These are phyloP conservation scores for Phalangium opilio DNA, from an alignment of 2,888 invertebrate species.

Conservation along the genomic window DNA sequence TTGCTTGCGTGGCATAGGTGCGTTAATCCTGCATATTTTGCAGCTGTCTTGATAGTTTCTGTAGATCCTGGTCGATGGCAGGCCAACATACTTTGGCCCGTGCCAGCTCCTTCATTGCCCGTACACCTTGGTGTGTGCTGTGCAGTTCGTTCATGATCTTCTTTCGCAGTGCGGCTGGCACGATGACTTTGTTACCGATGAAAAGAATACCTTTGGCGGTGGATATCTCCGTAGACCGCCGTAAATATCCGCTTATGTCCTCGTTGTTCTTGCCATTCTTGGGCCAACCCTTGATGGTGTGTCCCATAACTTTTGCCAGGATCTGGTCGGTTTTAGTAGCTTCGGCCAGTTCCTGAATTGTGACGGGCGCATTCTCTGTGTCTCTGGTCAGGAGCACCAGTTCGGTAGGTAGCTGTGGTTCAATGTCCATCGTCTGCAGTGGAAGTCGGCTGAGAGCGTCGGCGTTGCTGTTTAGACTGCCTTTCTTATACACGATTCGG, in stretches of 20 bases:
- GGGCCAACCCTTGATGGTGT: slow-evolving; percentile 1
- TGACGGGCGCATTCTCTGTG: slow-evolving; percentile 3
- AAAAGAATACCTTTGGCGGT: slow-evolving; percentile 21
- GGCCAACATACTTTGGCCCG: slow-evolving; percentile 25
- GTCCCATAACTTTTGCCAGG: background rate
- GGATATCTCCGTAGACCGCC: slow-evolving; percentile 12
- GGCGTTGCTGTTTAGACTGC: slow-evolving; percentile 24
- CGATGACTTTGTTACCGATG: slow-evolving; percentile 20
- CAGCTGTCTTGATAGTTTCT: slow-evolving; percentile 18
- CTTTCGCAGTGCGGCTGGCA: slow-evolving; percentile 20
- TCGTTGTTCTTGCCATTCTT: background rate
- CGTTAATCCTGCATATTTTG: slow-evolving; percentile 12
- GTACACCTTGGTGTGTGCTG: slow-evolving; percentile 23
- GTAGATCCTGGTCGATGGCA: slow-evolving; percentile 18
- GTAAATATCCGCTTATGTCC: background rate
- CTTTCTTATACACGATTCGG: slow-evolving; percentile 23
- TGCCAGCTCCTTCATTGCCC: slow-evolving; percentile 24
- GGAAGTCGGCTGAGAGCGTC: slow-evolving; percentile 25
- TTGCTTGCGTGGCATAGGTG: slow-evolving; percentile 2
- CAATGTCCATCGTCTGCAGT: background rate
- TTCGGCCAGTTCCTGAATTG: background rate
- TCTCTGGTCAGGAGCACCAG: slow-evolving; percentile 1
- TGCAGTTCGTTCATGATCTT: slow-evolving; percentile 22
- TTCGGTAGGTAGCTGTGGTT: background rate
- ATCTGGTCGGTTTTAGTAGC: background rate